phyloP scores from a whole-genome alignment of 2,888 invertebrate species.

The Tachystola acroxantha region DNA sequence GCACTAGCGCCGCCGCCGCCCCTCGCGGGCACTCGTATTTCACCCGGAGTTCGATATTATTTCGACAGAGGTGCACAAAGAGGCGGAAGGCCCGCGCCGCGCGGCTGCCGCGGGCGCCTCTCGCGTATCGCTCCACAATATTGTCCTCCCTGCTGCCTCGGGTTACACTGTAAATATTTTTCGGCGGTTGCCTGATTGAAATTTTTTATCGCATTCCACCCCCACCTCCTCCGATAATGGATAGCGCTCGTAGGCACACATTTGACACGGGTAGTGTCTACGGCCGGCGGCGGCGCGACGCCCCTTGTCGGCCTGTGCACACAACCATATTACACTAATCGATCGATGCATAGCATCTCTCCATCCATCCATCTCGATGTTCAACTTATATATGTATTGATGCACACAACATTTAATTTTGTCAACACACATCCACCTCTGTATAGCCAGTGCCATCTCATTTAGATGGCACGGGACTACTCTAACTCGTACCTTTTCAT shows the following conservation, averaged over 20 bases:
- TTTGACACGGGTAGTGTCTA: slow-evolving; percentile 46
- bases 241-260: slow-evolving; percentile 51
- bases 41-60: slow-evolving; percentile 74
- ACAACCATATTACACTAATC: slow-evolving; percentile 15
- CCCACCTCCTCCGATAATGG: slow-evolving; percentile 58
- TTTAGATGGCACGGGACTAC: slow-evolving; percentile 23
- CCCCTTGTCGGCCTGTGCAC: slow-evolving; percentile 21
- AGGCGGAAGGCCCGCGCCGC: slow-evolving; percentile 61
- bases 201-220: slow-evolving; percentile 70
- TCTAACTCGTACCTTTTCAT: slow-evolving; percentile 36
- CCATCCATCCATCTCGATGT: too few species aligned
- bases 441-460: slow-evolving; percentile 21
- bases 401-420: too few species aligned
- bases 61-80: slow-evolving; percentile 70
- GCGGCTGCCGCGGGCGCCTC: slow-evolving; percentile 54
- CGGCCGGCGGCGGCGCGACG: slow-evolving; percentile 11
- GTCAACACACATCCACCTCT: too few species aligned
- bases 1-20: slow-evolving; percentile 41
- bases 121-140: slow-evolving; percentile 66
- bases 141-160: slow-evolving; percentile 69
- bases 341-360: slow-evolving; percentile 3
- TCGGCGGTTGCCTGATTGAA: slow-evolving; percentile 73
- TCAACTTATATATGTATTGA: too few species aligned
- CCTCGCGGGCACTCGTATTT: slow-evolving; percentile 68
- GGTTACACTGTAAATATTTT: slow-evolving; percentile 76